phyloP scores from a whole-genome alignment of 2,113 vertebrate genomes.

The Donacobius atricapilla region DNA sequence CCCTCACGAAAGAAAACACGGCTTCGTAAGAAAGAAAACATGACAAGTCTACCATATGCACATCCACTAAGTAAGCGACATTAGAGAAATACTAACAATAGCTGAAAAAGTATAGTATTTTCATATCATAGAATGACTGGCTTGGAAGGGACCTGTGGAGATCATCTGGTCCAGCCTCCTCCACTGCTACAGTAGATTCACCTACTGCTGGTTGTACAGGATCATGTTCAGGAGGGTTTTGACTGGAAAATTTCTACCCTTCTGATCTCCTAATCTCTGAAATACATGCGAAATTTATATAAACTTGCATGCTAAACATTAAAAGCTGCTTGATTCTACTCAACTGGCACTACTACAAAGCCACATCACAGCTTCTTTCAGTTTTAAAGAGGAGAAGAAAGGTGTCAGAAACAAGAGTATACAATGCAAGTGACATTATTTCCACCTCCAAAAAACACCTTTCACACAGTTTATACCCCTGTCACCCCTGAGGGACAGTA shows the following conservation, averaged over 20 bases:
- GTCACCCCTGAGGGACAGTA: background rate
- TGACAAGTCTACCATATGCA: background rate
- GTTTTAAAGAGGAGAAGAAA: background rate
- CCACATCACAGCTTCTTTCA: background rate
- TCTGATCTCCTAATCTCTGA: background rate
- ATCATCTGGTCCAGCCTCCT: background rate
- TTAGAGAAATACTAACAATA: background rate
- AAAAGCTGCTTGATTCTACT: background rate
- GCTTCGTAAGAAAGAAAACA: background rate
- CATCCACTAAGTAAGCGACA: background rate
- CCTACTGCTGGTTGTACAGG: background rate
- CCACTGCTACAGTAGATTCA: background rate
- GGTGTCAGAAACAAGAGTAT: background rate
- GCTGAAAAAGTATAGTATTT: background rate
- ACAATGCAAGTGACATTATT: background rate
- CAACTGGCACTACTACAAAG: background rate
- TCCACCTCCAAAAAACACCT: background rate
- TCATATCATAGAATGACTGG: background rate
- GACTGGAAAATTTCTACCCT: background rate
- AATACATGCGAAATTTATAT: background rate
- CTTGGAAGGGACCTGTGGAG: background rate
- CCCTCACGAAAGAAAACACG: background rate
- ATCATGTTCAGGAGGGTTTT: background rate
- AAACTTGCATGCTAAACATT: background rate
- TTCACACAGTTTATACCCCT: background rate